phyloP scores from a whole-genome alignment of 2,797 vertebrate genomes.

The Lepus oiostolus region DNA sequence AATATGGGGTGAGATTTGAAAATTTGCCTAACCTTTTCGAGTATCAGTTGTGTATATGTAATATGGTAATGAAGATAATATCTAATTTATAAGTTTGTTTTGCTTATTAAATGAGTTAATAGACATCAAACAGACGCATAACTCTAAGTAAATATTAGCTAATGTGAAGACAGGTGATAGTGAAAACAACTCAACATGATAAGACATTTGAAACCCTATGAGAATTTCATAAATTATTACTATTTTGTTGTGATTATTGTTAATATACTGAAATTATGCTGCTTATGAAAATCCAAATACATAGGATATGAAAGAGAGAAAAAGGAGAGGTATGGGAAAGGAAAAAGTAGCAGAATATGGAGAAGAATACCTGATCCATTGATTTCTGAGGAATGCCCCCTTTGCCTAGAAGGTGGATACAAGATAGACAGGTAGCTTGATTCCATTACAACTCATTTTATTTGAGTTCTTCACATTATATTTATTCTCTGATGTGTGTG shows the following conservation, averaged over 20 bases:
- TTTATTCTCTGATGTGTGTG: background rate
- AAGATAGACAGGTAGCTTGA: background rate
- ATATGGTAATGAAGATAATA: background rate
- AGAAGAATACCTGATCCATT: background rate
- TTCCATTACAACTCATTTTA: background rate
- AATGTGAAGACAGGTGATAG: background rate
- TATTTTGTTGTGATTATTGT: background rate
- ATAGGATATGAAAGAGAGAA: background rate
- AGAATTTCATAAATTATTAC: background rate
- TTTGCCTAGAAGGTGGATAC: background rate
- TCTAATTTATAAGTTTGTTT: background rate
- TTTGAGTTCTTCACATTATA: background rate
- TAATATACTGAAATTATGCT: background rate
- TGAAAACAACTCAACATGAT: background rate
- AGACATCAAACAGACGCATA: background rate
- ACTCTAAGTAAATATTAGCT: background rate
- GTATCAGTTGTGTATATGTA: background rate
- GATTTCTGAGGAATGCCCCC: background rate
- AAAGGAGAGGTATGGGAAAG: background rate
- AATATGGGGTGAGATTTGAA: accelerated
- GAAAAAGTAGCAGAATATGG: background rate
- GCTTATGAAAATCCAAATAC: background rate
- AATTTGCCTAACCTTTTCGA: background rate
- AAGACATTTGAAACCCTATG: background rate
- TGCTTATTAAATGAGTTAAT: background rate